Percentiles rank a stretch among this genome's conserved stretches.
These are phyloP conservation scores for Globicephala melas DNA, from an alignment of 2,113 vertebrate genomes.

Conservation along the genomic window DNA sequence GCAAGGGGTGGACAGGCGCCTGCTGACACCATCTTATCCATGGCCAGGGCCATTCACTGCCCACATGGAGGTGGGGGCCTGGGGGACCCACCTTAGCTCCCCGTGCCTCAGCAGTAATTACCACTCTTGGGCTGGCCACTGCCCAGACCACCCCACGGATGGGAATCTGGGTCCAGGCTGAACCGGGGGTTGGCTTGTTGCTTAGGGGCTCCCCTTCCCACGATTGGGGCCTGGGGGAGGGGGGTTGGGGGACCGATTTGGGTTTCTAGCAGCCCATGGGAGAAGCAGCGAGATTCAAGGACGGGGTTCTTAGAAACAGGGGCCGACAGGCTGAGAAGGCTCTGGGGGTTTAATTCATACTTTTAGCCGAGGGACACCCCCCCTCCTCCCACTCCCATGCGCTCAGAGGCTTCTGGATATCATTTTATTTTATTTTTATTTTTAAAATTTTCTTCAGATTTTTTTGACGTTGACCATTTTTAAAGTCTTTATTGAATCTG, in stretches of 20 bases:
- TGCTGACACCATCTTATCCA: constrained; percentile 61
- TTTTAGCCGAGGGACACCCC: background rate
- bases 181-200: background rate
- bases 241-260: background rate
- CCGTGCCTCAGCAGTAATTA: constrained; percentile 68
- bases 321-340: background rate
- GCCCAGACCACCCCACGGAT: constrained; percentile 53
- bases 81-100: constrained; percentile 60
- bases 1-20: constrained; percentile 39
- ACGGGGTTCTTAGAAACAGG: background rate
- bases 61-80: background rate
- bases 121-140: constrained; percentile 62
- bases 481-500: too few relatives aligned
- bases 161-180: constrained; percentile 11
- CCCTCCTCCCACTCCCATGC: background rate
- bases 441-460: too few relatives aligned
- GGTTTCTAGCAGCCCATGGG: background rate
- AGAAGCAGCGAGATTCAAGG: background rate
- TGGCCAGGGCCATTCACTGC: constrained; percentile 62
- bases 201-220: background rate
- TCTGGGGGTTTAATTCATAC: background rate
- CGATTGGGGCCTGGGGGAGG: background rate
- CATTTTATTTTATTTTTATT: background rate
- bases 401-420: background rate
- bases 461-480: too few relatives aligned